These are phyloP conservation scores for Anguilla rostrata DNA, from an alignment of 2,113 vertebrate genomes.

Conservation along the genomic window DNA sequence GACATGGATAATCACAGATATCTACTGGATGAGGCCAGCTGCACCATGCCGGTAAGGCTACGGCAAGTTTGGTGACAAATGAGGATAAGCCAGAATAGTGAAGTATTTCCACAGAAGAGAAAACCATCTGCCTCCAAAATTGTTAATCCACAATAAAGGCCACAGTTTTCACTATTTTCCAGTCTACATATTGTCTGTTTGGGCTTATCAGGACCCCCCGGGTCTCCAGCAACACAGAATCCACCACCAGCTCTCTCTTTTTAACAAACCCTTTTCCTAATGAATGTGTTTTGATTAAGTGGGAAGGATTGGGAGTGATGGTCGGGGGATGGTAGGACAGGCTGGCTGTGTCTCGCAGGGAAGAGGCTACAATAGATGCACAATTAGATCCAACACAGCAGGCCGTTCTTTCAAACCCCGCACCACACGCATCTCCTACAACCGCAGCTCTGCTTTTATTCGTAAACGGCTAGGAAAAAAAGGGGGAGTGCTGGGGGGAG, in stretches of 20 bases:
- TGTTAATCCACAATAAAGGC: constrained; percentile 76
- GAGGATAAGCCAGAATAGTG: constrained; percentile 48
- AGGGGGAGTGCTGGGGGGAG: neutral
- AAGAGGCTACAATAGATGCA: constrained; percentile 33
- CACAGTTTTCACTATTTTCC: constrained; percentile 67
- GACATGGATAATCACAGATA: neutral
- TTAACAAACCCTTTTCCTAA: neutral
- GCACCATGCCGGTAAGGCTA: neutral
- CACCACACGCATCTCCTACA: constrained; percentile 59
- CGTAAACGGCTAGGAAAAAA: constrained; percentile 45
- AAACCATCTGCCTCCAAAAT: constrained; percentile 72
- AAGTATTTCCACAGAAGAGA: constrained; percentile 50
- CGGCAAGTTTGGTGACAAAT: neutral
- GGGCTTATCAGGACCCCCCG: constrained; percentile 42
- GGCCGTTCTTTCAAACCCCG: constrained; percentile 65
- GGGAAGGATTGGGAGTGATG: neutral
- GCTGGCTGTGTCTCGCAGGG: constrained; percentile 32
- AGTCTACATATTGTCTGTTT: constrained; percentile 58
- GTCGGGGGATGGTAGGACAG: constrained; percentile 32
- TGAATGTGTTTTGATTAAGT: neutral
- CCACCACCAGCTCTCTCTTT: constrained; percentile 4
- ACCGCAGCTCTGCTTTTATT: constrained; percentile 54
- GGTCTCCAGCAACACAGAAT: neutral
- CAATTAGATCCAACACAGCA: constrained; percentile 74
- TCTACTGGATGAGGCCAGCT: neutral